Evolutionary conservation across 2,797 vertebrate genomes (phyloP).

Genomic region (Notolabrus celidotus): DNA sequence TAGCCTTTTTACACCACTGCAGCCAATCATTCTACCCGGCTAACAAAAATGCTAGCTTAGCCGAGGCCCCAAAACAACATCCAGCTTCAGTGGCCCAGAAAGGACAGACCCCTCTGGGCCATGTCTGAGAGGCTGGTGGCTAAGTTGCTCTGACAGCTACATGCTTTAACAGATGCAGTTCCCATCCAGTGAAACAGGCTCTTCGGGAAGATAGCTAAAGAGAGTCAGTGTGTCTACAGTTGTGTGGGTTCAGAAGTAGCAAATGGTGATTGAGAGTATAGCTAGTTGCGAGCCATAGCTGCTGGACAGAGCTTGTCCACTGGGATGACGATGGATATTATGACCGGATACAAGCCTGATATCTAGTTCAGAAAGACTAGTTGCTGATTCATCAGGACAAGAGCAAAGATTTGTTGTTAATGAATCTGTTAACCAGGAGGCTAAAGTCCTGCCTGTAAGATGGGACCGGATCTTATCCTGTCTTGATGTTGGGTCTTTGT

Average conservation of each 20-base stretch:
- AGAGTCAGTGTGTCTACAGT: conserved; percentile 41
- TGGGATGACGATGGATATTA: too few species aligned
- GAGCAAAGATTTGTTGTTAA: not conserved
- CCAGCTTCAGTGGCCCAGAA: conserved; percentile 80
- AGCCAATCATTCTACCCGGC: conserved; percentile 31
- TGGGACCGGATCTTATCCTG: too few species aligned
- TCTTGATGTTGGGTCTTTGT: too few species aligned
- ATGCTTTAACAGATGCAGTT: conserved; percentile 79
- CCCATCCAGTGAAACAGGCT: conserved; percentile 67
- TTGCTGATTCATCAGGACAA: not conserved
- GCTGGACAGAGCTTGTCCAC: too few species aligned
- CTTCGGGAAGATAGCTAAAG: conserved; percentile 63
- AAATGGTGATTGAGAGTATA: conserved; percentile 42
- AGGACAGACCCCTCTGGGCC: conserved; percentile 77
- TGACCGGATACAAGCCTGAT: not conserved
- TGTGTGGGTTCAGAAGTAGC: conserved; percentile 29
- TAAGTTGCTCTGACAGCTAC: conserved; percentile 83
- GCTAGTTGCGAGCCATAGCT: conserved; percentile 51
- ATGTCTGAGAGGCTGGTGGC: conserved; percentile 71
- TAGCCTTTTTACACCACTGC: conserved; percentile 55
- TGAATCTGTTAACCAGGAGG: too few species aligned
- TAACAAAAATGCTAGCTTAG: conserved; percentile 41
- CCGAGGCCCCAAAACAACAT: conserved; percentile 71
- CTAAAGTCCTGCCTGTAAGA: too few species aligned
- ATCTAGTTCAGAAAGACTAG: conserved; percentile 2